These are phyloP conservation scores for Xestia c-nigrum DNA, from an alignment of 2,888 invertebrate genomes.

Conservation along the genomic window DNA sequence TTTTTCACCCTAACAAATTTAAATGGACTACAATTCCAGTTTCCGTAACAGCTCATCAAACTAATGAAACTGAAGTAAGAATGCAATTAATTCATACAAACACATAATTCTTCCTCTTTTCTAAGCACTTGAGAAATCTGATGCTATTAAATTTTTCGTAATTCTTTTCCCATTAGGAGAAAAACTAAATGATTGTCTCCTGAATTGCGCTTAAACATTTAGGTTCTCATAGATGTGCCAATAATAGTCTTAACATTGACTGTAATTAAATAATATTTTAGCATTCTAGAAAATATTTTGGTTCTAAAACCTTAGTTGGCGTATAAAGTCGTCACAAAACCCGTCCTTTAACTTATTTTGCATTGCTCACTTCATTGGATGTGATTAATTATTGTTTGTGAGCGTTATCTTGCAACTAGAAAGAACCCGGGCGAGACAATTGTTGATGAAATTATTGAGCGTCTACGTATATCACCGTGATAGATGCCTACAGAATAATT, in stretches of 20 bases:
- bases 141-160: background rate
- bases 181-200: background rate
- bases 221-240: background rate
- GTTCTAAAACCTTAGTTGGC: background rate
- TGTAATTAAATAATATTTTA: background rate
- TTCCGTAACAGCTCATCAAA: background rate
- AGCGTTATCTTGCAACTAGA: too few relatives aligned
- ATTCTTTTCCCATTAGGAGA: background rate
- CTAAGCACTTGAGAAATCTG: background rate
- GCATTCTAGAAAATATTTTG: background rate
- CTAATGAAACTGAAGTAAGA: background rate
- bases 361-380: background rate
- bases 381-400: background rate
- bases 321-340: too few relatives aligned
- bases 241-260: too few relatives aligned
- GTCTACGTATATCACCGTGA: too few relatives aligned
- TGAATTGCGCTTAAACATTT: background rate
- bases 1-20: background rate
- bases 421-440: too few relatives aligned
- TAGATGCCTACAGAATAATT: too few relatives aligned
- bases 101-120: background rate
- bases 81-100: background rate
- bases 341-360: background rate
- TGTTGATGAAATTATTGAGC: too few relatives aligned
- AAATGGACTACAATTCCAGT: background rate